Percentiles rank a stretch among this genome's conserved stretches.
Conservation (phyloP, 2,888 invertebrate genomes). For the Exocentrus adspersus region DNA sequence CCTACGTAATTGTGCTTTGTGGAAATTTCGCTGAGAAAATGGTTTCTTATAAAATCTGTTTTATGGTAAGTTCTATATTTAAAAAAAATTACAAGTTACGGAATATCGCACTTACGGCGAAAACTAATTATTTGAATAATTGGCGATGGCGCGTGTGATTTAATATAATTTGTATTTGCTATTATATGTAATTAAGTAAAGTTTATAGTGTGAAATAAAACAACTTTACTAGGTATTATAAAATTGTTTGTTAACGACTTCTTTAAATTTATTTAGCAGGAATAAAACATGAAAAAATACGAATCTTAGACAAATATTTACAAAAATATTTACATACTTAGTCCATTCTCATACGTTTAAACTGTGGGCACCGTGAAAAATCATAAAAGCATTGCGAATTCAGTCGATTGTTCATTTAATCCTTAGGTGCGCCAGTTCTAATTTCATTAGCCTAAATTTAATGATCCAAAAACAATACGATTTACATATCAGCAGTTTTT, state of each 20-base stretch:
- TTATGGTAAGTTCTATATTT: conserved; percentile 15
- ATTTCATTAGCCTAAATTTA: conserved; percentile 5
- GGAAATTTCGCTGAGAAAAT: conserved; percentile 3
- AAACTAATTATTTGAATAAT: neutral
- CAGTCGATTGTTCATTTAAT: neutral
- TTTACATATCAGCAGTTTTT: conserved; percentile 7
- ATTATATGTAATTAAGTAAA: too few species aligned
- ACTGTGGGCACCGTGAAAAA: neutral
- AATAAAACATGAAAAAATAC: too few species aligned
- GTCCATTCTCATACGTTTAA: neutral
- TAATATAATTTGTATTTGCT: too few species aligned
- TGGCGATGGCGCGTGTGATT: conserved; percentile 9
- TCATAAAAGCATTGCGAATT: neutral
- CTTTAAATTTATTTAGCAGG: too few species aligned
- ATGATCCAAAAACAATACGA: neutral
- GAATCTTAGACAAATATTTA: too few species aligned
- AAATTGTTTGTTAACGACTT: too few species aligned
- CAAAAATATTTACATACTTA: too few species aligned
- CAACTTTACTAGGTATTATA: too few species aligned
- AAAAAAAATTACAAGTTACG: too few species aligned
- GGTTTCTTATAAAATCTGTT: conserved; percentile 3
- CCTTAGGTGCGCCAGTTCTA: conserved; percentile 1
- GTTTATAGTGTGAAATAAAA: too few species aligned
- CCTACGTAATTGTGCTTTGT: conserved; percentile 19
- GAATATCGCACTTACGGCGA: too few species aligned